Percentiles rank a stretch among this genome's conserved stretches.
These are phyloP conservation scores for Venturia canescens DNA, from an alignment of 1,140 invertebrate genomes.

Conservation along the genomic window DNA sequence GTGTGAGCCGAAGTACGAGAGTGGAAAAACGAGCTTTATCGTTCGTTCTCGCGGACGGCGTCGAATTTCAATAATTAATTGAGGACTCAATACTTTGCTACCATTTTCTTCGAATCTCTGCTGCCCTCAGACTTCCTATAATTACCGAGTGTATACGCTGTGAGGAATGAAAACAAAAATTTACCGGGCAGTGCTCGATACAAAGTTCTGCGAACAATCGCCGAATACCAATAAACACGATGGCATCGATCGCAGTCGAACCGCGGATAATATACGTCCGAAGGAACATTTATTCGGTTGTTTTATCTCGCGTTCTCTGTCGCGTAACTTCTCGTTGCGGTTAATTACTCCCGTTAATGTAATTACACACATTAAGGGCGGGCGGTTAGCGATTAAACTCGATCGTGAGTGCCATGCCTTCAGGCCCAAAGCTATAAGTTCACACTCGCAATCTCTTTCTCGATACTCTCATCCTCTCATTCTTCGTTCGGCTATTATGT, in stretches of 20 bases:
- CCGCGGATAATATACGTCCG: conserved; percentile 7
- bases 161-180: neutral
- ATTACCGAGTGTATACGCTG: conserved; percentile 45
- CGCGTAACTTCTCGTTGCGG: conserved; percentile 40
- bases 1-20: no score
- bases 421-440: conserved; percentile 33
- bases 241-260: neutral
- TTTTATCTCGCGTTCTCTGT: conserved; percentile 30
- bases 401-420: neutral
- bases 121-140: conserved; percentile 46
- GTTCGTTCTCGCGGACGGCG: conserved; percentile 32
- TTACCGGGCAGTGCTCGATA: conserved; percentile 36
- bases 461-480: conserved; percentile 9
- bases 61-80: conserved; percentile 58
- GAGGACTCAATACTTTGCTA: conserved; percentile 23
- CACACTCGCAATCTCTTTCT: conserved; percentile 40
- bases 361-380: conserved; percentile 13
- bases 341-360: conserved; percentile 41
- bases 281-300: neutral
- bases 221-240: neutral
- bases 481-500: neutral
- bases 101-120: conserved; percentile 25
- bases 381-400: conserved; percentile 38
- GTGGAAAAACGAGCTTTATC: neutral
- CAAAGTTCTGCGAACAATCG: conserved; percentile 6